A percentile compares a stretch with the other conserved stretches of the same genome.
phyloP scores from a whole-genome alignment of 2,888 invertebrate species.

The Aproaerema taeniolella region DNA sequence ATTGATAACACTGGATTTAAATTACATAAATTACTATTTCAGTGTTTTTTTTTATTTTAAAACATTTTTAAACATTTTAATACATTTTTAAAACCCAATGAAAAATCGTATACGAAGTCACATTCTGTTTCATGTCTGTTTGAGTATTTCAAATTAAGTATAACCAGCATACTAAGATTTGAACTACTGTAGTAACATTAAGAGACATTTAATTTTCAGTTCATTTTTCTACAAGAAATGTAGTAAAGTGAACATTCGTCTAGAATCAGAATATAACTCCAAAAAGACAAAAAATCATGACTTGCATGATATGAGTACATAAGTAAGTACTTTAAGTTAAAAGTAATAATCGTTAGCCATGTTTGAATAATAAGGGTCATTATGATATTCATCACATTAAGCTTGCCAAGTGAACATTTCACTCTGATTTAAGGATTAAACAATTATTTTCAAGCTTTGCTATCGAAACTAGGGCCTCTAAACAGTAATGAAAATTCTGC shows the following conservation, averaged over 20 bases:
- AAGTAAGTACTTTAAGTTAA: no score
- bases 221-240: constrained; percentile 40
- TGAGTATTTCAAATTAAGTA: constrained; percentile 40
- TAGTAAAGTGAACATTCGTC: constrained; percentile 43
- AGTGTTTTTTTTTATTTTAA: no score
- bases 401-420: background rate
- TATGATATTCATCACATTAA: background rate
- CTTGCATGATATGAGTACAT: constrained; percentile 4
- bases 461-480: no score
- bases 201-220: constrained; percentile 31
- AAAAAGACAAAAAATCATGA: constrained; percentile 5
- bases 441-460: background rate
- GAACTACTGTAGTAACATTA: constrained; percentile 24
- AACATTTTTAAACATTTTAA: constrained; percentile 28
- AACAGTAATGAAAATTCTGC: no score
- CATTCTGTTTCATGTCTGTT: constrained; percentile 24
- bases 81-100: constrained; percentile 50
- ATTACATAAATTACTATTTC: no score
- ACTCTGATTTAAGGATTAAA: background rate
- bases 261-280: constrained; percentile 17
- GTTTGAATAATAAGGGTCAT: constrained; percentile 3
- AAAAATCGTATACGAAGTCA: constrained; percentile 44
- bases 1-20: no score
- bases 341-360: constrained; percentile 4
- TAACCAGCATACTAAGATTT: constrained; percentile 53